Base-by-base conservation (phyloP, 23 tunicate genomes). In the Trididemnum miniatum region DNA sequence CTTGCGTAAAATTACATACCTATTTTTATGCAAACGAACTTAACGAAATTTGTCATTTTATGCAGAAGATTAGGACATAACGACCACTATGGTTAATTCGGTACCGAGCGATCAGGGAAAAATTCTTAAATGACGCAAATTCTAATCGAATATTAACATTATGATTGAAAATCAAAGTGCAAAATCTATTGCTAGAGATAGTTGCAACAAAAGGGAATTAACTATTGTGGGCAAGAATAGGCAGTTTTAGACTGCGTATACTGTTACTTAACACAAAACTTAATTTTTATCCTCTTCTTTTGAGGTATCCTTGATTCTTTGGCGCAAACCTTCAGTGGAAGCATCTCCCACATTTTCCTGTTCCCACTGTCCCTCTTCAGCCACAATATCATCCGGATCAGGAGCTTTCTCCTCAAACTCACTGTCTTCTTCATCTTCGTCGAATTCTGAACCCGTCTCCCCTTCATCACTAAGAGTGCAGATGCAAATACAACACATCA, bases 391-490 rank as follows among this genome's bases (percentile, higher is more conserved):
- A 32, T 69, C 75, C 75, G 39, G 37, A 31, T 15, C 12, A 35
- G 20, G 20, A 27, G 2, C 7, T 33, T 9, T 33, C 3, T 73
- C 79, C 1, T 73, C 79, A 73, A 73, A 73, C 2, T 73, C 79
- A 26, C 57, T 37, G 31, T 73, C 79, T 69, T 69, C 75, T 12
- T 69, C 75, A 12, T 69, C 75, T 5, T n/a, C 37, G 57, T 69
- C 75, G 2, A 7, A 7, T 3, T 31, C 37, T n/a, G 28, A 38
- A 39, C 26, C 9, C 29, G 59, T 20, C 26, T 24, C 84, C 9
- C 35, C 87, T 3, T 60, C 85, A 36, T 92, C 97, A 23, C 78
- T 82, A 1, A 88, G 76, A 20, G 89, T 72, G 77, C 98, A 93
- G 2, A 88, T 57, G 63, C 98, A 93, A 25, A 83, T 34, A 66